Conservation (phyloP, 2,888 invertebrate species). For the Unio delphinus region DNA sequence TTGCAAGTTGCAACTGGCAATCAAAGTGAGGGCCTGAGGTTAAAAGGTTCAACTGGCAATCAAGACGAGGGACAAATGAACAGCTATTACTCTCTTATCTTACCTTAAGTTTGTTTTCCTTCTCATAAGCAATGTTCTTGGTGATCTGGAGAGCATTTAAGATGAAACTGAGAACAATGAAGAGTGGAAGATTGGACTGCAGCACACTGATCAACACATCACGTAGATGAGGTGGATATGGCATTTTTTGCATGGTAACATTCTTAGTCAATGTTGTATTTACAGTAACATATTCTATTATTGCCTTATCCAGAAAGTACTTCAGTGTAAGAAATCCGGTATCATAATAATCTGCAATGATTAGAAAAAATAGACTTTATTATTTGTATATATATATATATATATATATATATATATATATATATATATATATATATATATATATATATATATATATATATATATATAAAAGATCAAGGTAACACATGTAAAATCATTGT, state of each 20-base stretch:
- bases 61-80: too few species aligned
- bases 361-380: too few species aligned
- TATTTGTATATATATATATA: too few species aligned
- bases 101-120: constrained; percentile 76
- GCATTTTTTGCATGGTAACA: constrained; percentile 78
- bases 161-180: constrained; percentile 85
- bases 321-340: constrained; percentile 81
- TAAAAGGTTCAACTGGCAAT: too few species aligned
- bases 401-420: too few species aligned
- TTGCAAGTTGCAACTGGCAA: too few species aligned
- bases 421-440: too few species aligned
- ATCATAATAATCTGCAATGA: constrained; percentile 74
- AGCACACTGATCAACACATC: constrained; percentile 81
- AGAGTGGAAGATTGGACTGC: constrained; percentile 80
- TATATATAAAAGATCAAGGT: too few species aligned
- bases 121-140: constrained; percentile 82
- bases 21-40: too few species aligned
- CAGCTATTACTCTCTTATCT: not conserved
- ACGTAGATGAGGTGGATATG: constrained; percentile 81
- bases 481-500: too few species aligned
- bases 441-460: too few species aligned
- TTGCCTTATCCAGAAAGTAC: constrained; percentile 74
- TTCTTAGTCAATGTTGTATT: constrained; percentile 69
- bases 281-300: constrained; percentile 53
- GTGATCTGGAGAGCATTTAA: constrained; percentile 86